Evolutionary conservation across 1,140 invertebrate genomes (phyloP).

Genomic region (Ostrea edulis): DNA sequence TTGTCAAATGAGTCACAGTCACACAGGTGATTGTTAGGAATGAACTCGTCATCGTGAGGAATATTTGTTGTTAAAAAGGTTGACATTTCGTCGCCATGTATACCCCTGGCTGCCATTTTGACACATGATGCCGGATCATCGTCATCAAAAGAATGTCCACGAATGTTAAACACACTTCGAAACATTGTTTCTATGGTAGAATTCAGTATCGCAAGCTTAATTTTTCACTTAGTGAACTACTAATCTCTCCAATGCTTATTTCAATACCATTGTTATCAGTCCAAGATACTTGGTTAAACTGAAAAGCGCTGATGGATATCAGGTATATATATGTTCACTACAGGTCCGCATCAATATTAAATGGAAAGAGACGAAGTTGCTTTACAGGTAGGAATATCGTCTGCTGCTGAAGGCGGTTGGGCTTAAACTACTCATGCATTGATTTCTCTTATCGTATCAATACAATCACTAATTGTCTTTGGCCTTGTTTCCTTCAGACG

Average conservation of each 20-base stretch:
- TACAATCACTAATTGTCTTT: slow-evolving; percentile 30
- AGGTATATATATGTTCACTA: neutral
- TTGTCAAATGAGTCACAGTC: slow-evolving; percentile 24
- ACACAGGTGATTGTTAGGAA: slow-evolving; percentile 26
- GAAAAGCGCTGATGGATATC: slow-evolving; percentile 31
- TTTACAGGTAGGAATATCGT: slow-evolving; percentile 24
- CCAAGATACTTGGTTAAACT: neutral
- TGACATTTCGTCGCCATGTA: slow-evolving; percentile 50
- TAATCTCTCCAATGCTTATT: neutral
- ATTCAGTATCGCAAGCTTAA: too few species aligned
- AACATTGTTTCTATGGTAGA: slow-evolving; percentile 41
- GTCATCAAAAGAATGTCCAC: slow-evolving; percentile 47
- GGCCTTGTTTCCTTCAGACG: slow-evolving; percentile 27
- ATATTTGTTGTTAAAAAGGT: slow-evolving; percentile 55
- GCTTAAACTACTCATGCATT: slow-evolving; percentile 31
- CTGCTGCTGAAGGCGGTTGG: slow-evolving; percentile 15
- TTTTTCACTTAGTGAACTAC: slow-evolving; percentile 26
- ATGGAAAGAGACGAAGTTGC: neutral
- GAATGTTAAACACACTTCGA: slow-evolving; percentile 48
- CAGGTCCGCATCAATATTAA: slow-evolving; percentile 21
- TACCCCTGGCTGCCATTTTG: slow-evolving; percentile 56
- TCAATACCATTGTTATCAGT: neutral
- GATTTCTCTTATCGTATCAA: slow-evolving; percentile 32
- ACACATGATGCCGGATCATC: slow-evolving; percentile 50
- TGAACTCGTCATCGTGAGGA: slow-evolving; percentile 49